Evolutionary conservation across 2,888 invertebrate genomes (phyloP), one percentile per base, ranked within the genome.

Genomic region (Diachrysia chrysitis): DNA sequence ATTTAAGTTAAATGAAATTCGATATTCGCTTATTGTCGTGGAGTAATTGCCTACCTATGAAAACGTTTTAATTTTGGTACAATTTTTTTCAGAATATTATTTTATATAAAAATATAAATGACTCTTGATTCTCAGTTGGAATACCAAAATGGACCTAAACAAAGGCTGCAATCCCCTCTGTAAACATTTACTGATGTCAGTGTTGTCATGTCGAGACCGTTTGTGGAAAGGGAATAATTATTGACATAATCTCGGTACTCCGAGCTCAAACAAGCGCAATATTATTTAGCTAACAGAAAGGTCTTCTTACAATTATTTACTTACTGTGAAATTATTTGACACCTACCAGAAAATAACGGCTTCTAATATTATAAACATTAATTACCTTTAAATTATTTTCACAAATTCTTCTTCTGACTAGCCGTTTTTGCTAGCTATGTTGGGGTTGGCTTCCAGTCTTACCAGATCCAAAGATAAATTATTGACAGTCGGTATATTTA

Each of bases 161-260:
- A 42, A 42, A 42, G 37, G 12, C 37, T 14, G 9, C 10, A 37
- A 37, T 14, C 37, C 37, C 2, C 7, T n/a, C n/a, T n/a, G 42
- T 42, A 42, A 42, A 42, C n/a, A 42, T 42, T n/a, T n/a, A n/a
- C n/a, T 42, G 14, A 4, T 37, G 7, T 32, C 32, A 32, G 10
- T 14, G 7, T 21, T 51, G 17, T 21, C 51, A 51, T 51, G 21
- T 51, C 21, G 12, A 51, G 51, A 51, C 42, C n/a, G 42, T 42
- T 42, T 42, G 42, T 42, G n/a, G n/a, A 42, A 42, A 42, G 42
- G n/a, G n/a, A 42, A 42, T 42, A 42, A 42, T 42, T 42, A 42
- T 42, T 42, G 42, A 42, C 42, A 42, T n/a, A 42, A n/a, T 42
- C 42, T 42, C 42, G 16, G 42, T 42, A 42, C n/a, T n/a, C n/a